A percentile compares a stretch with the other conserved stretches of the same genome.
Conservation (phyloP, 2,888 invertebrate genomes). For the Leptopilina drosophilae region DNA sequence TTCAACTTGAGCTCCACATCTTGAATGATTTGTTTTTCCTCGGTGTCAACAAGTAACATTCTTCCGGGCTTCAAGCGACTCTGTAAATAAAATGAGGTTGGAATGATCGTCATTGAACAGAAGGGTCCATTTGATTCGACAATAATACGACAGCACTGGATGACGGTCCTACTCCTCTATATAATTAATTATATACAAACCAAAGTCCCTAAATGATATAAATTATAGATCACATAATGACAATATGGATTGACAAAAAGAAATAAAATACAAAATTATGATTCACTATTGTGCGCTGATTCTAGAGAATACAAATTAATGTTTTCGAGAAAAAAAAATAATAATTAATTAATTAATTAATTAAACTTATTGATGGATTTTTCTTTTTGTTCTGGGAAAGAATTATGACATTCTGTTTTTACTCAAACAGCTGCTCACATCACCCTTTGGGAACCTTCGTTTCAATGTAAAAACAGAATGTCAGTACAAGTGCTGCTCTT, state of each 20-base stretch:
- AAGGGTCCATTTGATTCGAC: slow-evolving; percentile 58
- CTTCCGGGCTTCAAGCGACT: slow-evolving; percentile 98
- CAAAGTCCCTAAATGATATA: slow-evolving; percentile 70
- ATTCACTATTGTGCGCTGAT: slow-evolving; percentile 55
- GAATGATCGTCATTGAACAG: slow-evolving; percentile 65
- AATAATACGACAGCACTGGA: slow-evolving; percentile 71
- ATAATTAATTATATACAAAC: slow-evolving; percentile 66
- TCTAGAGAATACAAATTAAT: slow-evolving; percentile 53
- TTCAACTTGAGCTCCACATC: slow-evolving; percentile 94
- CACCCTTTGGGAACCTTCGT: slow-evolving; percentile 26
- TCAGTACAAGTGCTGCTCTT: slow-evolving; percentile 56
- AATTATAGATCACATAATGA: slow-evolving; percentile 69
- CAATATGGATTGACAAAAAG: slow-evolving; percentile 67
- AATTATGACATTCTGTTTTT: slow-evolving; percentile 60
- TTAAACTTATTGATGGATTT: slow-evolving; percentile 51
- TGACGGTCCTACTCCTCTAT: slow-evolving; percentile 70
- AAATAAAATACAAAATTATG: slow-evolving; percentile 69
- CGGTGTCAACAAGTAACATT: slow-evolving; percentile 98
- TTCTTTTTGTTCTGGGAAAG: neutral
- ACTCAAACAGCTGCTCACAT: slow-evolving; percentile 42
- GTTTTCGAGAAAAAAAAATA: too few relatives aligned
- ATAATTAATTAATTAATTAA: slow-evolving; percentile 49
- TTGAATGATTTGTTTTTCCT: slow-evolving; percentile 91
- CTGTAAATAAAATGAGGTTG: slow-evolving; percentile 78
- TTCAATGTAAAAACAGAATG: slow-evolving; percentile 57